Percentiles rank a stretch among this genome's conserved stretches.
Evolutionary conservation across 35 echinoderm and acorn worm genomes (phyloP).

Genomic region (Heliocidaris tuberculata): DNA sequence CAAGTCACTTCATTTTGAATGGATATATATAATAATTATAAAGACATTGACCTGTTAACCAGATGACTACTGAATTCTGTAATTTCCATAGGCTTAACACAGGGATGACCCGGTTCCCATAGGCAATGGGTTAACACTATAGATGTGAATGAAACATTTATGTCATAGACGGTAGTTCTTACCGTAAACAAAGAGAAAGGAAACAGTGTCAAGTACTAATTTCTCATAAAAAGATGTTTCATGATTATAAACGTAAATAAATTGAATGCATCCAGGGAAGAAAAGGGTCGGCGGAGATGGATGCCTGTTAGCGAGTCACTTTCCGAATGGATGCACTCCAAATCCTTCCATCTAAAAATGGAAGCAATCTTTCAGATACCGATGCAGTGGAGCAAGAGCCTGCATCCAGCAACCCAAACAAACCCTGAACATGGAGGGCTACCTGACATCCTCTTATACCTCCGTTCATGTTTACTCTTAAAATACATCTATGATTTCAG

Average conservation of each 20-base stretch:
- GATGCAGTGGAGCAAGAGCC: background rate
- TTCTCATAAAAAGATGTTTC: background rate
- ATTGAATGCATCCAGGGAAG: background rate
- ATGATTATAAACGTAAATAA: background rate
- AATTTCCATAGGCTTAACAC: no score
- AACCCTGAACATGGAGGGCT: background rate
- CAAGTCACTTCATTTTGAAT: no score
- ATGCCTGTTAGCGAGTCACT: background rate
- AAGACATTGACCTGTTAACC: no score
- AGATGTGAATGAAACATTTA: no score
- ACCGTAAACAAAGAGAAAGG: background rate
- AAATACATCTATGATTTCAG: background rate
- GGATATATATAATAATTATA: no score
- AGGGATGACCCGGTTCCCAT: no score
- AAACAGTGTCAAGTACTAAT: background rate
- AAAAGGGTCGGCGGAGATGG: background rate
- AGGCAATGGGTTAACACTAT: no score
- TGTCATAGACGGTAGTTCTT: no score
- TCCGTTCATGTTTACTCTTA: background rate
- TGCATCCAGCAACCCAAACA: slow-evolving; percentile 1
- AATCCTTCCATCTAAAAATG: background rate
- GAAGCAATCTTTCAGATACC: background rate
- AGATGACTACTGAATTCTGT: no score
- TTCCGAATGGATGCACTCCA: background rate
- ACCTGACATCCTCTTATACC: background rate